phyloP scores from a whole-genome alignment of 64 coral and sea anemone species.

The Actinia equina region DNA sequence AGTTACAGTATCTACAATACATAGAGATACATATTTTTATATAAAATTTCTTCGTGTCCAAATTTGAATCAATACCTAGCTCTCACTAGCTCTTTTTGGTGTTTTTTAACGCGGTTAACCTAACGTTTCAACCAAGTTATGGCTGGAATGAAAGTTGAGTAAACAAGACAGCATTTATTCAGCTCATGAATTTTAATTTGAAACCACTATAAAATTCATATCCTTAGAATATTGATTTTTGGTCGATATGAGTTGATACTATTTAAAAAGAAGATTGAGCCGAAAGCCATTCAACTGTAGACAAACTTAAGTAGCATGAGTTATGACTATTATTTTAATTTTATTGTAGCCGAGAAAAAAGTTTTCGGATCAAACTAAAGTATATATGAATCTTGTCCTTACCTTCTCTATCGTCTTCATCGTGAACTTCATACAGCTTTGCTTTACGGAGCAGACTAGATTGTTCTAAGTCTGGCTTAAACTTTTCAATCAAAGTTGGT shows the following conservation, averaged over 20 bases:
- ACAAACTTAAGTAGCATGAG: not conserved
- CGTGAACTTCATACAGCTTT: constrained; percentile 92
- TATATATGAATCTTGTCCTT: not conserved
- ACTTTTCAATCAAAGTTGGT: constrained; percentile 90
- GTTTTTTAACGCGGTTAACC: no score
- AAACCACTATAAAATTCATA: not conserved
- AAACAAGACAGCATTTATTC: constrained; percentile 23
- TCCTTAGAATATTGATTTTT: not conserved
- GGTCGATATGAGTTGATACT: not conserved
- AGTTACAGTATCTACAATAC: not conserved
- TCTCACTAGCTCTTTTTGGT: no score
- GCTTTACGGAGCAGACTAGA: constrained; percentile 71
- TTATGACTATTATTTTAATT: not conserved
- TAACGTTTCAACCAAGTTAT: constrained; percentile 30
- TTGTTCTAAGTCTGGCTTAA: constrained; percentile 84
- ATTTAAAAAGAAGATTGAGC: not conserved
- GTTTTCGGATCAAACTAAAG: no score
- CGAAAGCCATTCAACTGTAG: not conserved
- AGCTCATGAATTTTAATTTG: constrained; percentile 5
- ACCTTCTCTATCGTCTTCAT: constrained; percentile 61
- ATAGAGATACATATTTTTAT: not conserved
- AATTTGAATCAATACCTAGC: no score
- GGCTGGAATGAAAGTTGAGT: constrained; percentile 10
- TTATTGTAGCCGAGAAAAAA: no score
- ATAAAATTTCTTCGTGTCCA: not conserved